Percentiles rank a stretch among this genome's conserved stretches.
phyloP scores from a whole-genome alignment of 2,888 invertebrate genomes.

The Hydraecia micacea region DNA sequence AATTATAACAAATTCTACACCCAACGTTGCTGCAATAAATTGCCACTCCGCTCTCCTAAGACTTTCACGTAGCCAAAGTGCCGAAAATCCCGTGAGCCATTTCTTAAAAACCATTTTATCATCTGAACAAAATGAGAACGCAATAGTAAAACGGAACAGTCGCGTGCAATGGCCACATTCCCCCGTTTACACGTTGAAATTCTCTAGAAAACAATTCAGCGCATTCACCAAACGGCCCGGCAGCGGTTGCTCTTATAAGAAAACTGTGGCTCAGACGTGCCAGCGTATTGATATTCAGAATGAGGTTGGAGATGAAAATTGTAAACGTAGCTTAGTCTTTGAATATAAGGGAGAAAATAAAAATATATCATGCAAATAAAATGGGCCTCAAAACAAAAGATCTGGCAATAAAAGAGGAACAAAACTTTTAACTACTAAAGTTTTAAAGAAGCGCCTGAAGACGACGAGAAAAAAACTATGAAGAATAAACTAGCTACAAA shows the following conservation, averaged over 20 bases:
- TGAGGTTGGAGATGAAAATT: background rate
- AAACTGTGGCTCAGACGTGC: slow-evolving; percentile 56
- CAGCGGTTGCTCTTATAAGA: slow-evolving; percentile 59
- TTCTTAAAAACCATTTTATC: slow-evolving; percentile 64
- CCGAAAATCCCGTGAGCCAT: slow-evolving; percentile 49
- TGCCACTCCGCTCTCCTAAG: slow-evolving; percentile 32
- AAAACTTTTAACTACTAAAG: background rate
- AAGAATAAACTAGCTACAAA: background rate
- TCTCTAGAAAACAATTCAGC: slow-evolving; percentile 65
- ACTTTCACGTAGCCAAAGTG: slow-evolving; percentile 53
- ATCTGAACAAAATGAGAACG: slow-evolving; percentile 59
- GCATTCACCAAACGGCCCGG: slow-evolving; percentile 49
- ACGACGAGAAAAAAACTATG: background rate
- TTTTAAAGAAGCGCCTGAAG: background rate
- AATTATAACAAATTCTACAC: slow-evolving; percentile 18
- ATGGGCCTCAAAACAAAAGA: background rate
- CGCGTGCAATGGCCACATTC: slow-evolving; percentile 63
- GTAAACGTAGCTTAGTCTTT: background rate
- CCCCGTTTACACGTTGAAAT: slow-evolving; percentile 63
- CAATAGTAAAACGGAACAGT: slow-evolving; percentile 52
- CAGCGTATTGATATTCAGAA: slow-evolving; percentile 37
- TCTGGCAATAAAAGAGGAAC: too few relatives aligned
- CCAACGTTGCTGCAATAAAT: slow-evolving; percentile 43
- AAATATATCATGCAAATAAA: background rate
- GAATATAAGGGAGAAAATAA: background rate